Evolutionary conservation across 2,888 invertebrate genomes (phyloP).

Genomic region (Atrina japonica): DNA sequence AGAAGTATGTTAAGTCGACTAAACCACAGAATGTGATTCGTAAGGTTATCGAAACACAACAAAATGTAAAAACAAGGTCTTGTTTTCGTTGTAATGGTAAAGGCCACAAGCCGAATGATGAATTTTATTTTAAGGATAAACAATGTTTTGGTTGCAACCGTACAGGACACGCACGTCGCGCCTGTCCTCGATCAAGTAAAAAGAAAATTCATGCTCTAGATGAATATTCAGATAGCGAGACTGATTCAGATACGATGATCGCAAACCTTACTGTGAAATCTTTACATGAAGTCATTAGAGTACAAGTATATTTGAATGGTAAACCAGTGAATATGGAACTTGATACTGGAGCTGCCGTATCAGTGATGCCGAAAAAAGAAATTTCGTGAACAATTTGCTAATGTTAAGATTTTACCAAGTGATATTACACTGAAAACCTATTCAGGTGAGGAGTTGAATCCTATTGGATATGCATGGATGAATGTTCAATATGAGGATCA

Average conservation of each 20-base stretch:
- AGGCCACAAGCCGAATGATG: constrained; percentile 1
- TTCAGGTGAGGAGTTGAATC: too few species aligned
- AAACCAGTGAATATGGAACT: too few species aligned
- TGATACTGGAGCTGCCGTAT: background rate
- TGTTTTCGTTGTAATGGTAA: constrained; percentile 20
- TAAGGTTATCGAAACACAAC: background rate
- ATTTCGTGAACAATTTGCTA: background rate
- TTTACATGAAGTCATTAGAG: background rate
- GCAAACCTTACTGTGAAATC: background rate
- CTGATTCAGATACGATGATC: background rate
- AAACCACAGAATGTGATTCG: background rate
- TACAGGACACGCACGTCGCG: constrained; percentile 5
- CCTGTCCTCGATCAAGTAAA: background rate
- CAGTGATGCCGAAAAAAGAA: constrained; percentile 2
- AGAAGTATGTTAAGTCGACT: too few species aligned
- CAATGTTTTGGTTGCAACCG: background rate
- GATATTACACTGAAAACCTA: too few species aligned
- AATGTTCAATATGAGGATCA: too few species aligned
- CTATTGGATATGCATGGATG: too few species aligned
- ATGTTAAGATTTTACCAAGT: constrained; percentile 5
- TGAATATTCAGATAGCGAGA: background rate
- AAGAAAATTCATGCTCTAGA: background rate
- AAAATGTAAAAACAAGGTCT: background rate
- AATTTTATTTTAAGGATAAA: constrained; percentile 3
- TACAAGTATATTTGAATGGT: background rate